Percentiles rank a stretch among this genome's conserved stretches.
Conservation (phyloP, 2,888 invertebrate species). For the Alcis repandata region DNA sequence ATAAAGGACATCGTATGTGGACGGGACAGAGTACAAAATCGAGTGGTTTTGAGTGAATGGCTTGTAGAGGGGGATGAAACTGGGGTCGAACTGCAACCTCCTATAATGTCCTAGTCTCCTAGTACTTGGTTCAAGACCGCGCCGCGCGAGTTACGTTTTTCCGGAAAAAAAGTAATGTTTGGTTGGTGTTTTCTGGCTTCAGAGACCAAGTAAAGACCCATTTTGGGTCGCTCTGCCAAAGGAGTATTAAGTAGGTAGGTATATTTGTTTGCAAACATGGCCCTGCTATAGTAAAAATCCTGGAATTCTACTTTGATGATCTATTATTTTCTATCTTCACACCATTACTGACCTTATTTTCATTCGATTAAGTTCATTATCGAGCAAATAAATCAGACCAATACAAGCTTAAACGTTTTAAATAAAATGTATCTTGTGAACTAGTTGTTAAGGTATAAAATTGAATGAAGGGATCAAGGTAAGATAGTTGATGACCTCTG, state of each 20-base stretch:
- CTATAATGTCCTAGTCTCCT: too few relatives aligned
- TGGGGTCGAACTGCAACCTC: neutral
- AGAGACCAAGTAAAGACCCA: too few relatives aligned
- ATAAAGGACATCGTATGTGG: conserved; percentile 11
- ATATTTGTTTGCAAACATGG: too few relatives aligned
- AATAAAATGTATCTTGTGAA: conserved; percentile 7
- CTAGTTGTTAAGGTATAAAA: conserved; percentile 22
- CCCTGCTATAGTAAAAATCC: too few relatives aligned
- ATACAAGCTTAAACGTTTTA: neutral
- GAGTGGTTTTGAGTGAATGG: neutral
- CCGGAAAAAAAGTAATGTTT: too few relatives aligned
- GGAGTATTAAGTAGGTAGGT: too few relatives aligned
- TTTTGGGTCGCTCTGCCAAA: too few relatives aligned
- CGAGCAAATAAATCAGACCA: neutral
- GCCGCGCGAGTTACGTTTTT: too few relatives aligned
- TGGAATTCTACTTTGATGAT: neutral
- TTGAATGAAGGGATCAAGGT: conserved; percentile 22
- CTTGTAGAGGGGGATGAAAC: neutral
- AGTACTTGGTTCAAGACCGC: too few relatives aligned
- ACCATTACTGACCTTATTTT: neutral
- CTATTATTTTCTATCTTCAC: neutral
- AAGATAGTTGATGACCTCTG: conserved; percentile 43
- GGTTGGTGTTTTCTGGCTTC: too few relatives aligned
- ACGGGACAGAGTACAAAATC: conserved; percentile 22
- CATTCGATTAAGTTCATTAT: conserved; percentile 5